phyloP scores from a whole-genome alignment of 2,797 vertebrate genomes.

The Catamblyrhynchus diadema region DNA sequence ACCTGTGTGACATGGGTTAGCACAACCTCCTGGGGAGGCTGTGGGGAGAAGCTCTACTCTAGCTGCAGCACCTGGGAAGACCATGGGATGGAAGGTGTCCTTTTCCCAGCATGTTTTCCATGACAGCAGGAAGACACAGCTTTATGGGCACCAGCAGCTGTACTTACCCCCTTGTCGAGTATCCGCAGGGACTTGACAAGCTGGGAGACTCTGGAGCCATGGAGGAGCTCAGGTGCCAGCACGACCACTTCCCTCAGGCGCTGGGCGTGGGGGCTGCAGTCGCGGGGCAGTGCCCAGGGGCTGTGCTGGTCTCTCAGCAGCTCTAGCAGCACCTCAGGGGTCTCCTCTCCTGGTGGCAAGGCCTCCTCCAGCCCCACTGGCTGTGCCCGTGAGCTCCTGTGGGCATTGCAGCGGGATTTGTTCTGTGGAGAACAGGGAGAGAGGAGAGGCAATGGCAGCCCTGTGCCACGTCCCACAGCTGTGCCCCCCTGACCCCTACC shows the following conservation, averaged over 20 bases:
- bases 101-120: neutral
- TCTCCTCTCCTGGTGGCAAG: slow-evolving; percentile 48
- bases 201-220: slow-evolving; percentile 47
- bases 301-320: slow-evolving; percentile 75
- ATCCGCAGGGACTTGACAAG: slow-evolving; percentile 76
- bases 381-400: accelerated
- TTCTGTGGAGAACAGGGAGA: neutral
- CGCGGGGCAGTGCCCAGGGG: slow-evolving; percentile 73
- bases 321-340: slow-evolving; percentile 61
- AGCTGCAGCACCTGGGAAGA: neutral
- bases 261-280: slow-evolving; percentile 71
- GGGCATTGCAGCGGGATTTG: neutral
- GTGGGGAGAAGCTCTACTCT: neutral
- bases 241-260: slow-evolving; percentile 74
- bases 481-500: slow-evolving; percentile 66
- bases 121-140: neutral
- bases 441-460: neutral
- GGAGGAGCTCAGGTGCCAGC: slow-evolving; percentile 47
- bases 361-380: neutral
- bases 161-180: slow-evolving; percentile 78
- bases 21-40: accelerated
- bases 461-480: accelerated
- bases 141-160: neutral
- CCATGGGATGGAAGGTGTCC: neutral
- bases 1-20: accelerated